Base-by-base conservation (phyloP, 2,888 invertebrate genomes). In the Nipponacmea schrenckii region DNA sequence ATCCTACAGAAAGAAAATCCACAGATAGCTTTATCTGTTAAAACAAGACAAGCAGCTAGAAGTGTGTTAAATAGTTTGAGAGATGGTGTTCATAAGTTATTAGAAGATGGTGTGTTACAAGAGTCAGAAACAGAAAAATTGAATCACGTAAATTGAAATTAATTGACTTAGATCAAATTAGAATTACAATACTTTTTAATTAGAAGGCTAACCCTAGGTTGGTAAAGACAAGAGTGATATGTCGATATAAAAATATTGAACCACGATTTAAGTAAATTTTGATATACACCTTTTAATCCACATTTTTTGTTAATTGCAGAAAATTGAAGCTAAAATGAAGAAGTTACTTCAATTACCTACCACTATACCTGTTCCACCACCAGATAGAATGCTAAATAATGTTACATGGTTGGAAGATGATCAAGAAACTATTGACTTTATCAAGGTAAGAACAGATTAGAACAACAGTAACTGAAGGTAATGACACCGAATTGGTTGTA, bases 1-100 rank as follows among this genome's bases (percentile, higher is more conserved):
- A 70, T 91, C 5, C 84, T 92, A 0, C 92, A 92, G 77, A 88
- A 91, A 0, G 90, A 91, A 69, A 85, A 81, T 64, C 82, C 83
- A 17, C 81, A 79, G 12, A 91, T 92, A 0, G 92, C 92, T 4
- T 91, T 92, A 63, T 92, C 92, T 0, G 92, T 92, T 64, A 92
- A 92, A 85, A 92, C 92, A 0, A 87, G 91, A 3, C 92, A 92
- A 78, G 92, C 92, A 0, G 91, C 91, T 64, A 90, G 92, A 0
- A 90, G 91, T 4, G 91, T 92, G 0, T 87, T 92, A 0, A 92
- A 92, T 74, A 90, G 91, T 88, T 88, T 92, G 79, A 76, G 90
- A 26, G 91, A 91, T 62, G 89, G 91, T 10, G 87, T 91, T 79
- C 89, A 90, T 74, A 87, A 89, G 68, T 82, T 92, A 27, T 91